Conservation (phyloP, 1,140 invertebrate genomes). For the Cherax destructor region DNA sequence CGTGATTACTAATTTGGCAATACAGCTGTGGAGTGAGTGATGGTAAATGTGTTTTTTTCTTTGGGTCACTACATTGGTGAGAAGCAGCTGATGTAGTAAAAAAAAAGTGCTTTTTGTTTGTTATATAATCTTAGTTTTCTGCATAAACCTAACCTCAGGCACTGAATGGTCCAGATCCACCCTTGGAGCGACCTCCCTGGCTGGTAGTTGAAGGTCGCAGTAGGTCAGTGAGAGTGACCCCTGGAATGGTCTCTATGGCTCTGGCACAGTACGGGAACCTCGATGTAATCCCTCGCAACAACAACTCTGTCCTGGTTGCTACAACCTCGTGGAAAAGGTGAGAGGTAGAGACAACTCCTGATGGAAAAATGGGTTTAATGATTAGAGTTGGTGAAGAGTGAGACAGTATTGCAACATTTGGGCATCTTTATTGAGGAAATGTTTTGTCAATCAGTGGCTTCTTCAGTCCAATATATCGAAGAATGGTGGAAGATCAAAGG, state of each 20-base stretch:
- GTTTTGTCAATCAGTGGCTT: too few species aligned
- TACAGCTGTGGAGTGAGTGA: too few species aligned
- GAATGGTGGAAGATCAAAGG: too few species aligned
- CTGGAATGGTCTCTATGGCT: slow-evolving; percentile 14
- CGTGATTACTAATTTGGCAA: too few species aligned
- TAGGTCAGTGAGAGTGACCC: not conserved
- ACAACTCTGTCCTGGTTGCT: slow-evolving; percentile 25
- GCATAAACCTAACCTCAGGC: not conserved
- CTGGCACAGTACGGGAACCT: slow-evolving; percentile 36
- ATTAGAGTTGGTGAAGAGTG: too few species aligned
- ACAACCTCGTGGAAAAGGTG: slow-evolving; percentile 16
- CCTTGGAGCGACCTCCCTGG: slow-evolving; percentile 22
- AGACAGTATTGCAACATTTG: too few species aligned
- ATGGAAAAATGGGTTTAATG: too few species aligned
- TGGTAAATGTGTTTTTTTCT: too few species aligned
- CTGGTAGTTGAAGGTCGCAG: slow-evolving; percentile 16
- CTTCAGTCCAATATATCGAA: too few species aligned
- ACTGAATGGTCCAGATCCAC: not conserved
- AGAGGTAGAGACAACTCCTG: not conserved
- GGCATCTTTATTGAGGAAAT: too few species aligned
- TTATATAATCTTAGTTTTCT: not conserved
- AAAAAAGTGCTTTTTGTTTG: not conserved
- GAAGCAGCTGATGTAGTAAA: too few species aligned
- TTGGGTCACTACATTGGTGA: too few species aligned
- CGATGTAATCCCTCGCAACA: slow-evolving; percentile 21